phyloP scores from a whole-genome alignment of 2,113 vertebrate species.

The Callionymus lyra region DNA sequence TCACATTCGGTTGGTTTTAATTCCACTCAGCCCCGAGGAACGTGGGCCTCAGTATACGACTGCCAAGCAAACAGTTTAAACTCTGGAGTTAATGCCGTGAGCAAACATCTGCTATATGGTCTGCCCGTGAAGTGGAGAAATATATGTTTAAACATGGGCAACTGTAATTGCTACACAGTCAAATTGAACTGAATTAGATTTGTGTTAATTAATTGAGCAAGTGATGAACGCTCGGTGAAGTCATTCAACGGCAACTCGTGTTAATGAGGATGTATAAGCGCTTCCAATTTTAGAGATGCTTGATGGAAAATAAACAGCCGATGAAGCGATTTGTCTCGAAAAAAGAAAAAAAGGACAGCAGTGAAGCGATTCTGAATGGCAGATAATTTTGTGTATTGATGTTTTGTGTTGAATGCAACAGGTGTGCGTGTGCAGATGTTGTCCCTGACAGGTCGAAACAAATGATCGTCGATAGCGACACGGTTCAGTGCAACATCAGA shows the following conservation, averaged over 20 bases:
- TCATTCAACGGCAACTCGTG: neutral
- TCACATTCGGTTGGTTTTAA: too few relatives aligned
- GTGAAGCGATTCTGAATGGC: too few relatives aligned
- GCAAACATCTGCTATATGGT: conserved; percentile 26
- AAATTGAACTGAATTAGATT: conserved; percentile 10
- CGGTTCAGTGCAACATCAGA: too few relatives aligned
- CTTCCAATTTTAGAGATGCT: neutral
- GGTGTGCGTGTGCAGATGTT: conserved; percentile 22
- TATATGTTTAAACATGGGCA: neutral
- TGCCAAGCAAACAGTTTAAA: conserved; percentile 8
- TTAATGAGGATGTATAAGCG: neutral
- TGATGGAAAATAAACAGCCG: conserved; percentile 3
- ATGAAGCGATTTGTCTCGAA: neutral
- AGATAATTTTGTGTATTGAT: conserved; percentile 3
- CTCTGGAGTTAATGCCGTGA: conserved; percentile 13
- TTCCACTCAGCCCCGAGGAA: too few relatives aligned
- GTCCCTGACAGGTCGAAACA: neutral
- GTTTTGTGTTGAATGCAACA: conserved; percentile 6
- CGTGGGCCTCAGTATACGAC: neutral
- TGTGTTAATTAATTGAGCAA: conserved; percentile 4
- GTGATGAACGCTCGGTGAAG: conserved; percentile 2
- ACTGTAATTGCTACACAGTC: neutral
- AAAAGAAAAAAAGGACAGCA: too few relatives aligned
- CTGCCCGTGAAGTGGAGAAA: neutral
- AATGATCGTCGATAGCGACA: conserved; percentile 3